phyloP scores from a whole-genome alignment of 2,797 vertebrate species.

The Zenarchopterus dispar region DNA sequence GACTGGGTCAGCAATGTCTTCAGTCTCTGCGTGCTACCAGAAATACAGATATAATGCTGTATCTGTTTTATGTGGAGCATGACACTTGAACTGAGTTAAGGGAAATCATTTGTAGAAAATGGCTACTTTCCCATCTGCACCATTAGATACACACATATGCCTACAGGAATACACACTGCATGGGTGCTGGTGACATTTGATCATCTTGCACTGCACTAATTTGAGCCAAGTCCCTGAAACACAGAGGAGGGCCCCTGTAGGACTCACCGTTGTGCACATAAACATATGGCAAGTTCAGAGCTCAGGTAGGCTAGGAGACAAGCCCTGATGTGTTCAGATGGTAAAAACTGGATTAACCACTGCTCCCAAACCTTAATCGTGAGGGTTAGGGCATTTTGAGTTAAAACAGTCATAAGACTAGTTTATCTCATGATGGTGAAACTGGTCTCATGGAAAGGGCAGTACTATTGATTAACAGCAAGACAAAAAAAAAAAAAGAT shows the following conservation, averaged over 20 bases:
- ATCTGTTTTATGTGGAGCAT: neutral
- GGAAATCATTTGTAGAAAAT: no score
- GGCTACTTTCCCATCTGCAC: neutral
- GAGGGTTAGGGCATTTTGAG: neutral
- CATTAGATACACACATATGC: neutral
- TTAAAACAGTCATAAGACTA: conserved; percentile 17
- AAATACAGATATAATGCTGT: neutral
- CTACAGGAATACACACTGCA: conserved; percentile 27
- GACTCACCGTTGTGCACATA: conserved; percentile 9
- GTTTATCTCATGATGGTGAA: no score
- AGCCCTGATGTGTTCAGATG: conserved; percentile 15
- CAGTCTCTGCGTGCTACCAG: neutral
- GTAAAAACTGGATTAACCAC: conserved; percentile 23
- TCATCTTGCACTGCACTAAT: conserved; percentile 68
- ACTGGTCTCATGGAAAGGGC: conserved; percentile 3
- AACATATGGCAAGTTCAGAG: conserved; percentile 38
- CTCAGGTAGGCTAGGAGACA: conserved; percentile 13
- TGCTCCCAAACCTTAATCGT: conserved; percentile 9
- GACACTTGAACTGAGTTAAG: no score
- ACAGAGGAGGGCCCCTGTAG: conserved; percentile 19
- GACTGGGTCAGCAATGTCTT: no score
- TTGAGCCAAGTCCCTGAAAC: conserved; percentile 51
- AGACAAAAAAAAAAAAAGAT: neutral
- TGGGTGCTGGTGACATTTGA: conserved; percentile 49
- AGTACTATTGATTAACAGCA: conserved; percentile 2